These are phyloP conservation scores for Elachura formosa DNA, from an alignment of 2,113 vertebrate genomes.

Conservation along the genomic window DNA sequence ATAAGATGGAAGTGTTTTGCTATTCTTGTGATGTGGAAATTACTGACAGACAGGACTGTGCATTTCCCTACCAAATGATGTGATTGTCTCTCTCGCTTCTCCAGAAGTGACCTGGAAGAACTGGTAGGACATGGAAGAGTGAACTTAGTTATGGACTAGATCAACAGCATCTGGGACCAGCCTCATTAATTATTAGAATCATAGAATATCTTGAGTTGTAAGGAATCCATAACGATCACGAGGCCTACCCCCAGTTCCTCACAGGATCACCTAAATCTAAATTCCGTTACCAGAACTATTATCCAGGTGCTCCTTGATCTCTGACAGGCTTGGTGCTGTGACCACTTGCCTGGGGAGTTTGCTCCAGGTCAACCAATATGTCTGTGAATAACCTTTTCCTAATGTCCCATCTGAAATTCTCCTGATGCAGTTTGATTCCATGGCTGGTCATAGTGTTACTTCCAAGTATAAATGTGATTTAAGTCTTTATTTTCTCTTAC, in stretches of 20 bases:
- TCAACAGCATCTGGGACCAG: not conserved
- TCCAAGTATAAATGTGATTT: not conserved
- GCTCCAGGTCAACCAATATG: not conserved
- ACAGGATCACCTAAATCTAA: not conserved
- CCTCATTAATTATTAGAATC: not conserved
- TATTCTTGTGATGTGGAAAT: constrained; percentile 28
- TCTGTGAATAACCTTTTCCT: not conserved
- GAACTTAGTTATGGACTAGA: not conserved
- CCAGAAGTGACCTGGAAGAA: not conserved
- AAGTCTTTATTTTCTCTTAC: not conserved
- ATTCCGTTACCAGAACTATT: not conserved
- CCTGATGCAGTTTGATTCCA: not conserved
- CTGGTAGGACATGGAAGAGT: not conserved
- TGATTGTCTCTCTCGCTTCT: not conserved
- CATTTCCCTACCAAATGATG: constrained; percentile 41
- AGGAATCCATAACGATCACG: not conserved
- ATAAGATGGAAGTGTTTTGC: not conserved
- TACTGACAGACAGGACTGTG: not conserved
- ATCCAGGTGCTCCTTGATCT: not conserved
- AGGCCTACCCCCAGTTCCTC: not conserved
- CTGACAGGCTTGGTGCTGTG: not conserved
- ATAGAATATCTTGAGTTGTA: not conserved
- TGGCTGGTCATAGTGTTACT: not conserved
- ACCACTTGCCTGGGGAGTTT: not conserved
- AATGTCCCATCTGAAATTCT: not conserved